Percentiles rank a stretch among this genome's conserved stretches.
Conservation (phyloP, 2,113 vertebrate genomes). For the Brachyistius frenatus region DNA sequence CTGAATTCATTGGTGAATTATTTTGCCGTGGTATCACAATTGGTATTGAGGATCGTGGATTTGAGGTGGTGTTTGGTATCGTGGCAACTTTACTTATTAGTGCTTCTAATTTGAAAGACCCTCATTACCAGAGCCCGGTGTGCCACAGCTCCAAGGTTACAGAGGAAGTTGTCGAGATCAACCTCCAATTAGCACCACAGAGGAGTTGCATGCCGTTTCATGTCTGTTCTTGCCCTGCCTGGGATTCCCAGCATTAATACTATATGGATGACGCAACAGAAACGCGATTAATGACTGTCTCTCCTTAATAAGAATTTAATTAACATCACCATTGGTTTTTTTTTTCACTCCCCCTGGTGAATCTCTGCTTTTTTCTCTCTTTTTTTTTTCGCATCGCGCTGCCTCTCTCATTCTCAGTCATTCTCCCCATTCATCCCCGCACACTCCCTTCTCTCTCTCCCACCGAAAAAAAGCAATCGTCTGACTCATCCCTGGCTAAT, state of each 20-base stretch:
- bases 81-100: neutral
- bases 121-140: conserved; percentile 13
- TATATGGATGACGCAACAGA: conserved; percentile 53
- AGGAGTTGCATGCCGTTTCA: conserved; percentile 30
- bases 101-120: conserved; percentile 22
- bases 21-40: too few species aligned
- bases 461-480: conserved; percentile 54
- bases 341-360: conserved; percentile 7
- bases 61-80: too few species aligned
- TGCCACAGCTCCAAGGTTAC: conserved; percentile 33
- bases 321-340: conserved; percentile 17
- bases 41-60: too few species aligned
- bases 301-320: conserved; percentile 46
- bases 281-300: conserved; percentile 42
- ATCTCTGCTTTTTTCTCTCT: neutral
- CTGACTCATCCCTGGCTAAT: conserved; percentile 76
- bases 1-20: too few species aligned
- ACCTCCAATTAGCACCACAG: conserved; percentile 46
- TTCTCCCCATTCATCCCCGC: conserved; percentile 29
- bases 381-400: conserved; percentile 24
- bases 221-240: conserved; percentile 12
- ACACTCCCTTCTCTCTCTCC: conserved; percentile 31
- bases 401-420: conserved; percentile 4
- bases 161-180: conserved; percentile 60
- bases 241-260: conserved; percentile 43